Base-by-base conservation (phyloP, 2,888 invertebrate genomes). In the Acronicta aceris region DNA sequence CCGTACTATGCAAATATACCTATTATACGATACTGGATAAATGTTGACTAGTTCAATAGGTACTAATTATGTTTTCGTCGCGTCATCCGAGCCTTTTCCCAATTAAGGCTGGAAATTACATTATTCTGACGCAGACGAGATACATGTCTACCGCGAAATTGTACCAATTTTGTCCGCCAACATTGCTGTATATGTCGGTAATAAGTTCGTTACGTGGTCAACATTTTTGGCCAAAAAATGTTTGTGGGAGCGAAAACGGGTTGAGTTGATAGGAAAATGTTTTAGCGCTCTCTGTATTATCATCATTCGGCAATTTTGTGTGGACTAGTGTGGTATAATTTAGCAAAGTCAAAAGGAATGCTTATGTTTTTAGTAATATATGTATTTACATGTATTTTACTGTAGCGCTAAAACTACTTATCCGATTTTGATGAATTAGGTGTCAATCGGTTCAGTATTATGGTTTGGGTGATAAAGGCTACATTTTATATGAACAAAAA, bases 91-190 rank as follows among this genome's bases (percentile, higher is more conserved):
- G 33, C 70, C 63, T 68, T 73, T 70, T 71, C 56, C 74, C 65
- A 78, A 74, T 78, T 76, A 79, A 59, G 59, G 53, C 55, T 54
- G 41, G 50, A 74, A n/a, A 78, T 65, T 52, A 71, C 57, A 67
- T 75, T 72, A 75, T 59, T 56, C 53, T 53, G 55, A 47, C 54
- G 45, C 42, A 36, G 52, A 45, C 57, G 52, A 54, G 56, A 45
- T 59, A 49, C 59, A 68, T 67, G 67, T 62, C 42, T 71, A 55
- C 47, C 43, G 41, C 60, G 38, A 63, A 74, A 71, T 74, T 65
- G 55, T 67, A 71, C 58, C 63, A 72, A 72, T 72, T 65, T 63
- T 56, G 53, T 41, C 12, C 47, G 66, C 55, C 46, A 71, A 57
- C 52, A 53, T 51, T 52, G 42, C 52, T 27, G 8, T 36, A 36